These are phyloP conservation scores for Lasioglossum calceatum DNA, from an alignment of 2,888 invertebrate species.

Conservation along the genomic window DNA sequence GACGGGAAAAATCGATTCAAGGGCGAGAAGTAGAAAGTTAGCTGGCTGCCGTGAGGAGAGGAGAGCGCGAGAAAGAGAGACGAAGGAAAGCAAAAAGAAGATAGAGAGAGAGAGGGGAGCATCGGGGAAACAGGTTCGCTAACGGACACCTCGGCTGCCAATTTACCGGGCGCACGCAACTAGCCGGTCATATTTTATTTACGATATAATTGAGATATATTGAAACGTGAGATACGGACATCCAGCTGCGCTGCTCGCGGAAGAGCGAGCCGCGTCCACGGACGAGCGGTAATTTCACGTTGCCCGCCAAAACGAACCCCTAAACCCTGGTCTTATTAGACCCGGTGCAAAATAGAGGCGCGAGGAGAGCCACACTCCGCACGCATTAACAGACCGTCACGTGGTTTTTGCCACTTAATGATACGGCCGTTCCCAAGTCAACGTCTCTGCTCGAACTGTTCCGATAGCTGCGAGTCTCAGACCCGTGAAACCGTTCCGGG, in stretches of 20 bases:
- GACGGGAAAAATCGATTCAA: background rate
- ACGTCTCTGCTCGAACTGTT: background rate
- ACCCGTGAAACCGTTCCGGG: background rate
- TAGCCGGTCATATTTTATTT: slow-evolving; percentile 81
- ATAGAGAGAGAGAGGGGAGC: background rate
- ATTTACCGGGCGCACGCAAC: slow-evolving; percentile 79
- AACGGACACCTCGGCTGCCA: slow-evolving; percentile 77
- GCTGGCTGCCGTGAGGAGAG: background rate
- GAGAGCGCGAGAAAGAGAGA: background rate
- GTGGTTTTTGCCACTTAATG: slow-evolving; percentile 25
- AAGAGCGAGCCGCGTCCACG: slow-evolving; percentile 60
- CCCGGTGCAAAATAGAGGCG: slow-evolving; percentile 20
- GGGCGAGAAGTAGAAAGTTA: background rate
- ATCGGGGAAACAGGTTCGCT: slow-evolving; percentile 67
- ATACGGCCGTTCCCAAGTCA: slow-evolving; percentile 10
- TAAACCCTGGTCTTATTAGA: slow-evolving; percentile 69
- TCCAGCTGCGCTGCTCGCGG: slow-evolving; percentile 73
- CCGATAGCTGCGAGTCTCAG: background rate
- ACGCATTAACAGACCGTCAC: slow-evolving; percentile 21
- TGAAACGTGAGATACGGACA: slow-evolving; percentile 78
- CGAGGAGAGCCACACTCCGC: slow-evolving; percentile 9
- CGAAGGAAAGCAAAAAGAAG: background rate
- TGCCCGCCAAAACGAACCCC: slow-evolving; percentile 36
- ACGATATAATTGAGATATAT: slow-evolving; percentile 82
- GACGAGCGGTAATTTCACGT: slow-evolving; percentile 70